Conservation (phyloP, 2,797 vertebrate species). For the Hemitrygon akajei region DNA sequence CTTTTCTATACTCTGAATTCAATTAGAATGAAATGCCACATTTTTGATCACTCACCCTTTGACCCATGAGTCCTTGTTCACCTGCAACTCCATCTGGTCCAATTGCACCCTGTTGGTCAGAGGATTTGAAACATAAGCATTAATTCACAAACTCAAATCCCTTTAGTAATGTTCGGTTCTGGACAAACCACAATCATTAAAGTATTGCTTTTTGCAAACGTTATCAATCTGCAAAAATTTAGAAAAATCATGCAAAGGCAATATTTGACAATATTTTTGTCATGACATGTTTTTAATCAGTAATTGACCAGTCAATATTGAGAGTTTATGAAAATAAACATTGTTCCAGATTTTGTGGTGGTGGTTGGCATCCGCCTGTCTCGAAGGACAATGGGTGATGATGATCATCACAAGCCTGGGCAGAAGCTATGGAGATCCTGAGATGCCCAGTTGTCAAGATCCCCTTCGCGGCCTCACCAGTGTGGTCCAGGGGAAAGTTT, state of each 20-base stretch:
- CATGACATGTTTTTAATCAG: no score
- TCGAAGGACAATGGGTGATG: no score
- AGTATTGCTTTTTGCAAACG: not conserved
- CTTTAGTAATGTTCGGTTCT: not conserved
- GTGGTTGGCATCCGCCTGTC: no score
- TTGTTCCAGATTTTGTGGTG: no score
- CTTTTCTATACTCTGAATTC: not conserved
- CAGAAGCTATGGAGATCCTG: no score
- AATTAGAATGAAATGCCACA: not conserved
- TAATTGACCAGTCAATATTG: not conserved
- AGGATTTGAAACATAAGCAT: conserved; percentile 7
- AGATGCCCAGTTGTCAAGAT: no score
- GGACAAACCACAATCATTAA: not conserved
- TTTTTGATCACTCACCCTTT: conserved; percentile 62
- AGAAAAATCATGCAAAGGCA: not conserved
- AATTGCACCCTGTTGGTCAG: conserved; percentile 69
- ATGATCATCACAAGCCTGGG: no score
- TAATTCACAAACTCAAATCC: not conserved
- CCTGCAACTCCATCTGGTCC: conserved; percentile 74
- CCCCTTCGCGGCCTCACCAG: no score
- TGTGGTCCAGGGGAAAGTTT: no score
- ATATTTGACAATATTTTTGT: not conserved
- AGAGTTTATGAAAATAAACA: not conserved
- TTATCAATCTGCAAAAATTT: not conserved
- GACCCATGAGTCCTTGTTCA: conserved; percentile 82